A percentile compares a stretch with the other conserved stretches of the same genome.
These are phyloP conservation scores for Diceros bicornis DNA, from an alignment of 2,797 vertebrate species.

Conservation along the genomic window DNA sequence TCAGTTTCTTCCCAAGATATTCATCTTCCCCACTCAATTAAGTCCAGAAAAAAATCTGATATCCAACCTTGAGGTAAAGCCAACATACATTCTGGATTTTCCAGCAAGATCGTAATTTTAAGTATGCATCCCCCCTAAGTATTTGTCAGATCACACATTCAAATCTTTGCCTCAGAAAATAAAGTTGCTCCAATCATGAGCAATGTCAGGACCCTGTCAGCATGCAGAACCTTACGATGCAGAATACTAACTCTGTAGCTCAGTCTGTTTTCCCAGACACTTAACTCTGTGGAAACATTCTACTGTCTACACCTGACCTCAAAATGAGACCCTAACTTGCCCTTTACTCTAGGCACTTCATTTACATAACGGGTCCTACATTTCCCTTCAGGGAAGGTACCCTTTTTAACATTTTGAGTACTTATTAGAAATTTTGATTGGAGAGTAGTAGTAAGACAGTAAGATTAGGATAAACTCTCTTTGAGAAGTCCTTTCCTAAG, in stretches of 20 bases:
- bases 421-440: background rate
- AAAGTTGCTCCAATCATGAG: background rate
- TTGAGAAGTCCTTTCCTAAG: background rate
- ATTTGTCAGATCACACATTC: background rate
- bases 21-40: background rate
- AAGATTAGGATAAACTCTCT: background rate
- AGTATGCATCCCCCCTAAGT: background rate
- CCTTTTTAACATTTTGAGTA: background rate
- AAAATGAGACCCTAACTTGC: background rate
- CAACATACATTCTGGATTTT: conserved; percentile 11
- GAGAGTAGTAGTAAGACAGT: background rate
- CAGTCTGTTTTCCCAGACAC: background rate
- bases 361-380: background rate
- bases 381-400: background rate
- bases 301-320: background rate
- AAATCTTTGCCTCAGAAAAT: background rate
- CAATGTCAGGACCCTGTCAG: background rate
- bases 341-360: background rate
- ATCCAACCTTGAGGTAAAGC: background rate
- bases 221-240: background rate
- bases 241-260: background rate
- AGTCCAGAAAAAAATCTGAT: background rate
- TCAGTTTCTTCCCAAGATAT: background rate
- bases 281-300: background rate
- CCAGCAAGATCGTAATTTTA: background rate